phyloP scores from a whole-genome alignment of 2,888 invertebrate genomes.

The Pardosa pseudoannulata region DNA sequence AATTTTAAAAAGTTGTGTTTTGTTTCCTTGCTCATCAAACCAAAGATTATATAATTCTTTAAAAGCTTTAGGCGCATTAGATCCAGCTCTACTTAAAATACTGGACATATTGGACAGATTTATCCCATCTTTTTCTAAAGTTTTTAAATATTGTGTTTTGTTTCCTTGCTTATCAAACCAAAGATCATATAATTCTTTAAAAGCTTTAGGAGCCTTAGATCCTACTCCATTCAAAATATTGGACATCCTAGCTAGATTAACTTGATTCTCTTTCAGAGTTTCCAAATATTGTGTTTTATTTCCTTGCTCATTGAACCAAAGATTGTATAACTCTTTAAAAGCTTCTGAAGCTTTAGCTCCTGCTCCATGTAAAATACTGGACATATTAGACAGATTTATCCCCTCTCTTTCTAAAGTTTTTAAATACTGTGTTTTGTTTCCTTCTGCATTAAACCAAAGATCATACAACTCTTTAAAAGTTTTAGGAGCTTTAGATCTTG shows the following conservation, averaged over 20 bases:
- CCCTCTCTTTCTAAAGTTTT: slow-evolving; percentile 34
- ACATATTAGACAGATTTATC: slow-evolving; percentile 29
- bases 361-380: slow-evolving; percentile 38
- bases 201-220: slow-evolving; percentile 12
- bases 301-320: slow-evolving; percentile 41
- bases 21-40: too few species aligned
- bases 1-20: too few species aligned
- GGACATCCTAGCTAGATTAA: slow-evolving; percentile 33
- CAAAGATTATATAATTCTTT: too few species aligned
- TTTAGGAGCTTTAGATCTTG: slow-evolving; percentile 37
- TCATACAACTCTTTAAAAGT: slow-evolving; percentile 28
- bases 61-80: too few species aligned
- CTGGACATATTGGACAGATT: slow-evolving; percentile 38
- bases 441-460: slow-evolving; percentile 24
- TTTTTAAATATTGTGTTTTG: not conserved
- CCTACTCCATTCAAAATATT: slow-evolving; percentile 40
- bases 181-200: too few species aligned
- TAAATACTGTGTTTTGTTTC: slow-evolving; percentile 32
- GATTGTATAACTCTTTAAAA: slow-evolving; percentile 41
- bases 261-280: slow-evolving; percentile 34
- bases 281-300: slow-evolving; percentile 40
- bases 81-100: too few species aligned
- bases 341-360: not conserved
- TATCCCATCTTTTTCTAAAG: slow-evolving; percentile 12
- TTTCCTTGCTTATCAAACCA: slow-evolving; percentile 33